These are phyloP conservation scores for Centropyge bicolor DNA, from an alignment of 2,797 vertebrate species.

Conservation along the genomic window DNA sequence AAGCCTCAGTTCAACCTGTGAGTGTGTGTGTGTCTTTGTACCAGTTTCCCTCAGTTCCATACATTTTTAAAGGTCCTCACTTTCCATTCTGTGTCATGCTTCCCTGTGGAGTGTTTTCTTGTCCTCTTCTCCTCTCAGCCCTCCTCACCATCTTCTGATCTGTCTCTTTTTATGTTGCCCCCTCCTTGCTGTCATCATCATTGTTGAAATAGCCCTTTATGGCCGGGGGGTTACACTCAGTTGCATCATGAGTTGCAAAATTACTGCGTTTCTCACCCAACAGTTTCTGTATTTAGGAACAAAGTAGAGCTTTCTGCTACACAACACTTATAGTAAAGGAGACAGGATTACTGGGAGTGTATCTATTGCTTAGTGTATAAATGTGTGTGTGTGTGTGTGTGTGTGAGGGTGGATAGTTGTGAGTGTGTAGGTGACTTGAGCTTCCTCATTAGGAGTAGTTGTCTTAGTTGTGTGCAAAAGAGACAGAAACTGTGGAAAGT, in stretches of 20 bases:
- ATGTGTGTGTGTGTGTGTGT: constrained; percentile 13
- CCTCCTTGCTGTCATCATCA: constrained; percentile 36
- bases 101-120: constrained; percentile 17
- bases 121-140: constrained; percentile 13
- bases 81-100: background rate
- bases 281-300: constrained; percentile 11
- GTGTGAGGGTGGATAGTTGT: constrained; percentile 1
- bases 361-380: constrained; percentile 1
- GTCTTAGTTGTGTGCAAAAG: constrained; percentile 35
- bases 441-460: constrained; percentile 55
- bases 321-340: constrained; percentile 9
- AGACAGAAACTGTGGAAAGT: constrained; percentile 42
- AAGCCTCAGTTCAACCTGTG: constrained; percentile 36
- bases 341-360: constrained; percentile 3
- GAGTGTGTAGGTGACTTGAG: constrained; percentile 57
- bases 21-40: background rate
- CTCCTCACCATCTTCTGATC: constrained; percentile 34
- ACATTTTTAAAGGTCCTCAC: constrained; percentile 6
- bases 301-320: constrained; percentile 24
- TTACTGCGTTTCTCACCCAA: constrained; percentile 20
- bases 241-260: constrained; percentile 53
- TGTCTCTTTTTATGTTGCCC: constrained; percentile 40
- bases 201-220: constrained; percentile 56
- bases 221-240: constrained; percentile 43
- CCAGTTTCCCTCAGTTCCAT: background rate